phyloP scores from a whole-genome alignment of 2,797 vertebrate species.

The Takifugu ocellatus region DNA sequence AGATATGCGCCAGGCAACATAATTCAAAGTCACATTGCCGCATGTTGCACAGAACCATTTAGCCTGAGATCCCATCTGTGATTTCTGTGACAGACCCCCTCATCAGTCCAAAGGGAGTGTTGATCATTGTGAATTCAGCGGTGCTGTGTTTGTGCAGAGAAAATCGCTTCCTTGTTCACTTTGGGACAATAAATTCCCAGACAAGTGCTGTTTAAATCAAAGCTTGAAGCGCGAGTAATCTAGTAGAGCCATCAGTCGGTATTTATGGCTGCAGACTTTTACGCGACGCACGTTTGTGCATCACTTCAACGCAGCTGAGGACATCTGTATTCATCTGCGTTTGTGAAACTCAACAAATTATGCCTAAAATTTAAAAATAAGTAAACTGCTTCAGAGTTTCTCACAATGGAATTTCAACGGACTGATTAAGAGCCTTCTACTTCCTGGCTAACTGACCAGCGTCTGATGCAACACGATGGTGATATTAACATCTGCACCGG shows the following conservation, averaged over 20 bases:
- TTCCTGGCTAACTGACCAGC: background rate
- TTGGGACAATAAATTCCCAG: constrained; percentile 49
- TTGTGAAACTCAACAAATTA: constrained; percentile 17
- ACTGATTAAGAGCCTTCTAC: no score
- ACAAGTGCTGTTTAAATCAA: constrained; percentile 57
- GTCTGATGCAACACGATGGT: constrained; percentile 1
- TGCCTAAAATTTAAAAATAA: constrained; percentile 7
- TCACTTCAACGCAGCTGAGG: constrained; percentile 25
- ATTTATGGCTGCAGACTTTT: constrained; percentile 41
- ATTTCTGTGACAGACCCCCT: constrained; percentile 45
- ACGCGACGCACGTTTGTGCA: constrained; percentile 39
- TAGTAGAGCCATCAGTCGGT: background rate
- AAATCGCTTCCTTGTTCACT: constrained; percentile 57
- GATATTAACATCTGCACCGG: background rate
- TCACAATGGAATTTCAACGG: no score
- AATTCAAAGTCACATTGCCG: constrained; percentile 54
- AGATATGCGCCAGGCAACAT: constrained; percentile 35
- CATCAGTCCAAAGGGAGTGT: constrained; percentile 49
- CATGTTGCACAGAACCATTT: constrained; percentile 44
- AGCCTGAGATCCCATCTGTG: constrained; percentile 50
- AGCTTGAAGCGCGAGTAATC: constrained; percentile 19
- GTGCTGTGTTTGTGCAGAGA: constrained; percentile 44
- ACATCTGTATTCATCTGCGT: constrained; percentile 17
- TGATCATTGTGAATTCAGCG: constrained; percentile 52
- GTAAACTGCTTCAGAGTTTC: no score